Percentiles rank a stretch among this genome's conserved stretches.
phyloP scores from a whole-genome alignment of 2,888 invertebrate genomes.

The Drosophila falleni region DNA sequence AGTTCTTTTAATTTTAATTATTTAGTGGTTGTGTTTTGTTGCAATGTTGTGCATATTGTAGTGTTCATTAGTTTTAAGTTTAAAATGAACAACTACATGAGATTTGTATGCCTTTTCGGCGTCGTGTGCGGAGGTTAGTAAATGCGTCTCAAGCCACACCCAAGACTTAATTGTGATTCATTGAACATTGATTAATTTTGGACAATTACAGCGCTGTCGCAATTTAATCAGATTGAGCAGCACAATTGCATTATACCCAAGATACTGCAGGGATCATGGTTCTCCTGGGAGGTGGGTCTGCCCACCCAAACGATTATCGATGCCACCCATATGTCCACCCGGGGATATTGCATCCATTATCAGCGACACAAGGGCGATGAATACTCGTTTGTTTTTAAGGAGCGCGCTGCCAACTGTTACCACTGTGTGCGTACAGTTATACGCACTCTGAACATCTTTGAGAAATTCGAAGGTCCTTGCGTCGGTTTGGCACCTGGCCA shows the following conservation, averaged over 20 bases:
- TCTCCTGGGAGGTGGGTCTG: slow-evolving; percentile 93
- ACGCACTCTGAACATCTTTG: slow-evolving; percentile 94
- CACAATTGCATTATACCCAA: slow-evolving; percentile 90
- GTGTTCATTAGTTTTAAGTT: not conserved
- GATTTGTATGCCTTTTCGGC: slow-evolving; percentile 52
- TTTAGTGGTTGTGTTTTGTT: slow-evolving; percentile 17
- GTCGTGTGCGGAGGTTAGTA: slow-evolving; percentile 53
- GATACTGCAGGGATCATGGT: slow-evolving; percentile 94
- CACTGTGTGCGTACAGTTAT: slow-evolving; percentile 94
- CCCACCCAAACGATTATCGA: slow-evolving; percentile 94
- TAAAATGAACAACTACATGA: slow-evolving; percentile 49
- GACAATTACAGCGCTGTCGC: slow-evolving; percentile 45
- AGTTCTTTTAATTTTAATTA: slow-evolving; percentile 29
- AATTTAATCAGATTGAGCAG: slow-evolving; percentile 70
- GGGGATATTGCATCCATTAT: slow-evolving; percentile 91
- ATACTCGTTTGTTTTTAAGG: slow-evolving; percentile 93
- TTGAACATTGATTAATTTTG: slow-evolving; percentile 18
- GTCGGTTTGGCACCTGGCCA: slow-evolving; percentile 89
- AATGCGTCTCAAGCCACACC: slow-evolving; percentile 64
- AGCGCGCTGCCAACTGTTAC: slow-evolving; percentile 88
- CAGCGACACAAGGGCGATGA: slow-evolving; percentile 91
- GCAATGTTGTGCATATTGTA: slow-evolving; percentile 46
- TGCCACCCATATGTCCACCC: slow-evolving; percentile 91
- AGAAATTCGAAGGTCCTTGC: slow-evolving; percentile 95
- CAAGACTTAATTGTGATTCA: slow-evolving; percentile 65